phyloP scores from a whole-genome alignment of 2,797 vertebrate species.

The Euphonia xanthogaster region DNA sequence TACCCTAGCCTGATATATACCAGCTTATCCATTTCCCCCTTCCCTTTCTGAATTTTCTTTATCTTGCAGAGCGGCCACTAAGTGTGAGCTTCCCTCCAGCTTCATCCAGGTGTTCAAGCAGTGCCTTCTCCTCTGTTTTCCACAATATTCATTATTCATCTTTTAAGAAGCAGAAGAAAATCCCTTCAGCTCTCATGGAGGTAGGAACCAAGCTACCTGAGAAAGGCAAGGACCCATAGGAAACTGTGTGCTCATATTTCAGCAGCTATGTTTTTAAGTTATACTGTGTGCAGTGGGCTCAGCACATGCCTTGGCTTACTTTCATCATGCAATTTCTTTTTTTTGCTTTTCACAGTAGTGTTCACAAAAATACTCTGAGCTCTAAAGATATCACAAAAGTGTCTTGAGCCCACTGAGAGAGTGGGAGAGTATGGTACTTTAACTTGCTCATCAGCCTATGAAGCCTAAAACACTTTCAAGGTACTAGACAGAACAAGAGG shows the following conservation, averaged over 20 bases:
- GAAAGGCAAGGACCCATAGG: not conserved
- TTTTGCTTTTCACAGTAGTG: not conserved
- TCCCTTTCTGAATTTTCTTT: not conserved
- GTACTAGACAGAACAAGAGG: not conserved
- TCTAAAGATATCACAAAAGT: not conserved
- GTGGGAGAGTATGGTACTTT: not conserved
- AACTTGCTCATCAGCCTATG: not conserved
- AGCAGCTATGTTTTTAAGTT: not conserved
- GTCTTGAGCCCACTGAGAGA: not conserved
- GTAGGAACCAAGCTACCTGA: slow-evolving; percentile 71
- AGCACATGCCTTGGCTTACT: not conserved
- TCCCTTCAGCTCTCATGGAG: slow-evolving; percentile 86
- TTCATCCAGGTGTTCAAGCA: slow-evolving; percentile 79
- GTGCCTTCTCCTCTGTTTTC: slow-evolving; percentile 89
- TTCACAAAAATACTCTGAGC: not conserved
- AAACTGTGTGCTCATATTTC: not conserved
- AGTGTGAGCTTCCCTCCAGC: slow-evolving; percentile 81
- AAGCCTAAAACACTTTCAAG: not conserved
- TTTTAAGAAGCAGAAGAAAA: slow-evolving; percentile 91
- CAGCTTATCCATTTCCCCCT: not conserved
- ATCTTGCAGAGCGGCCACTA: slow-evolving; percentile 76
- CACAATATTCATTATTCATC: slow-evolving; percentile 91
- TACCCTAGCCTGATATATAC: not conserved
- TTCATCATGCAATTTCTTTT: not conserved
- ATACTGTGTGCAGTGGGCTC: not conserved